phyloP scores from a whole-genome alignment of 2,888 invertebrate species.

The Aporophyla nigra region DNA sequence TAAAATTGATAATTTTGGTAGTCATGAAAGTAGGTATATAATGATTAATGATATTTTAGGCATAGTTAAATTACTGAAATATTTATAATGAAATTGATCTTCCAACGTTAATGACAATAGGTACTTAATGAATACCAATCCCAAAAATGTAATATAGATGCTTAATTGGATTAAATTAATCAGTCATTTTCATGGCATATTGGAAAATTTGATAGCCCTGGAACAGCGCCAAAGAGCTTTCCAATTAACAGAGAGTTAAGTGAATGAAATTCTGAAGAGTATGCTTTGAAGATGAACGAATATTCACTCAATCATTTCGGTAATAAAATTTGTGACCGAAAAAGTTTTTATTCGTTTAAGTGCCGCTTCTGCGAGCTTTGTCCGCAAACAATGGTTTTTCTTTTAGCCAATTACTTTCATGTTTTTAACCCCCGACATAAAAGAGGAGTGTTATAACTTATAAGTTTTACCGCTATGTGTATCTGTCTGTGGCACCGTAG shows the following conservation, averaged over 20 bases:
- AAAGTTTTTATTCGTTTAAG: background rate
- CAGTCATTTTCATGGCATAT: constrained; percentile 52
- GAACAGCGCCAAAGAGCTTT: constrained; percentile 64
- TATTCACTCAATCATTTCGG: constrained; percentile 28
- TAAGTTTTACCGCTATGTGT: no score
- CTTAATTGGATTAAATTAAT: constrained; percentile 47
- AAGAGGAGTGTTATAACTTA: no score
- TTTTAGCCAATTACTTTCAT: background rate
- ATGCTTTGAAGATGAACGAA: constrained; percentile 46
- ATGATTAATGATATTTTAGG: background rate
- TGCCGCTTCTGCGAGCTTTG: background rate
- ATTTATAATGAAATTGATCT: constrained; percentile 12
- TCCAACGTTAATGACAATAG: background rate
- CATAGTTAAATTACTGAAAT: constrained; percentile 1
- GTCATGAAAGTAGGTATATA: background rate
- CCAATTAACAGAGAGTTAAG: constrained; percentile 60
- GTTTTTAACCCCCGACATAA: background rate
- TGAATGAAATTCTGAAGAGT: constrained; percentile 53
- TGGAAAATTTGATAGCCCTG: constrained; percentile 59
- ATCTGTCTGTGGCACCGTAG: no score
- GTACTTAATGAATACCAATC: constrained; percentile 7
- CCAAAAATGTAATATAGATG: background rate
- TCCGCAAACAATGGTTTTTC: background rate
- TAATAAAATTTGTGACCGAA: constrained; percentile 10
- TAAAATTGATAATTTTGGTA: no score